phyloP scores from a whole-genome alignment of 2,888 invertebrate species.

The Stramonita haemastoma region DNA sequence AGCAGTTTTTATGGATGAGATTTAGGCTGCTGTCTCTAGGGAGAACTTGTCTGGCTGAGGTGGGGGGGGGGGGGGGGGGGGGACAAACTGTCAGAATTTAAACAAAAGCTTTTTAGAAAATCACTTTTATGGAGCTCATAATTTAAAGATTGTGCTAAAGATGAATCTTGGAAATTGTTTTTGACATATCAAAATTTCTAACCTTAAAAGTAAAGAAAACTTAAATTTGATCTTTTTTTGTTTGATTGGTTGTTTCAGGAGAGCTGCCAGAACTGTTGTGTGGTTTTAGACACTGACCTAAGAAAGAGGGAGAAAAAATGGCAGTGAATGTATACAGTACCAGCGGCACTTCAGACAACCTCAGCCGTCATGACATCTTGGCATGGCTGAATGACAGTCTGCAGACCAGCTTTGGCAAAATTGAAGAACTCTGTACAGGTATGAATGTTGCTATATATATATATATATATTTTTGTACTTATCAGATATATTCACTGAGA shows the following conservation, averaged over 20 bases:
- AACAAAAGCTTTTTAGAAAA: no score
- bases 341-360: slow-evolving; percentile 97
- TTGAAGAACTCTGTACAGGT: slow-evolving; percentile 98
- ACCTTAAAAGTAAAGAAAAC: background rate
- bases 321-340: slow-evolving; percentile 97
- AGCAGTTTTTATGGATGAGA: no score
- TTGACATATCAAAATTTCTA: no score
- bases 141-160: no score
- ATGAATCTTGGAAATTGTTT: no score
- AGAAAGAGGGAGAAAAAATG: slow-evolving; percentile 56
- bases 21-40: no score
- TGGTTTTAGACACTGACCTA: background rate
- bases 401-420: slow-evolving; percentile 91
- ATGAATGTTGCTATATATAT: background rate
- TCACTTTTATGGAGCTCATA: no score
- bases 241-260: background rate
- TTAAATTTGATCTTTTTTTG: background rate
- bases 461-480: background rate
- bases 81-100: no score
- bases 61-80: no score
- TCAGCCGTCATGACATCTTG: slow-evolving; percentile 98
- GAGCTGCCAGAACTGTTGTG: background rate
- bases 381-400: slow-evolving; percentile 99
- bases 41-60: no score
- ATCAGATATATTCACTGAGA: no score